Evolutionary conservation across 2,113 vertebrate genomes (phyloP).

Genomic region (Ranitomeya variabilis): DNA sequence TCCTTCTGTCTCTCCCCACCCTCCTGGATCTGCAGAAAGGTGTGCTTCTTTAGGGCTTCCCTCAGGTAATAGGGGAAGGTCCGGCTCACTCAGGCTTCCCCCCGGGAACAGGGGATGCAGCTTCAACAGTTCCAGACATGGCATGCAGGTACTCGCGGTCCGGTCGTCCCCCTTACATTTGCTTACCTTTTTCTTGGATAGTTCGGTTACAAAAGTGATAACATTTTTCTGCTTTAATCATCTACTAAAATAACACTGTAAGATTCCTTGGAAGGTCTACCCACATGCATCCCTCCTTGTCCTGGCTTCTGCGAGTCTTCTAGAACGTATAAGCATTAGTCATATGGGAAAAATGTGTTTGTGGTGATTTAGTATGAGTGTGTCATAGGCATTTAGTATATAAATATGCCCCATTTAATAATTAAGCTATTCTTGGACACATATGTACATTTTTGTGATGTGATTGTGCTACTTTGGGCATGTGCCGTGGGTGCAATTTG

Average conservation of each 20-base stretch:
- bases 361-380: background rate
- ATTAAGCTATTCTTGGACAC: background rate
- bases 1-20: too few species aligned
- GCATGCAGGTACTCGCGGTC: too few species aligned
- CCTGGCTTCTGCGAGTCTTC: background rate
- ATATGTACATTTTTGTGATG: background rate
- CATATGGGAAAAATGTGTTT: slow-evolving; percentile 21
- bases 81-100: too few species aligned
- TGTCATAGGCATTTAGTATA: background rate
- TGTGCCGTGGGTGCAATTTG: too few species aligned
- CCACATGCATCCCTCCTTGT: background rate
- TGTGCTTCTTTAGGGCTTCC: too few species aligned
- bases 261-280: background rate
- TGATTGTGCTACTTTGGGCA: background rate
- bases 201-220: too few species aligned
- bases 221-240: background rate
- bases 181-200: too few species aligned
- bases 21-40: too few species aligned
- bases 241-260: background rate
- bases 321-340: background rate
- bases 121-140: too few species aligned
- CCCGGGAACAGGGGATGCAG: too few species aligned
- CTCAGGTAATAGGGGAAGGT: too few species aligned
- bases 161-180: too few species aligned
- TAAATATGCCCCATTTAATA: background rate